These are phyloP conservation scores for Mechanitis mazaeus DNA, from an alignment of 2,888 invertebrate genomes.

Conservation along the genomic window DNA sequence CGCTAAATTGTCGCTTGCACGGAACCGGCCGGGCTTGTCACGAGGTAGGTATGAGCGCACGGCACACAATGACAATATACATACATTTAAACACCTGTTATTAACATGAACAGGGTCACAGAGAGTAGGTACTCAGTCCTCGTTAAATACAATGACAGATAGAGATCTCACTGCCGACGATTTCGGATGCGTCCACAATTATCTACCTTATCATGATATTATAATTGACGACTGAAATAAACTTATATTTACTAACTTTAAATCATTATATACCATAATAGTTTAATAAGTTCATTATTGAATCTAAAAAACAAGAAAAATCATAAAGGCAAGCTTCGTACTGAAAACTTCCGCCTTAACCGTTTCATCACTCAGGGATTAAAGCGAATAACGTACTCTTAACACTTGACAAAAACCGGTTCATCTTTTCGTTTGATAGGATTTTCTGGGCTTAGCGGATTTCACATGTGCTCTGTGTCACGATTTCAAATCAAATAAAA, in stretches of 20 bases:
- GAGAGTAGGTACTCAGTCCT: constrained; percentile 50
- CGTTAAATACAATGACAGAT: constrained; percentile 71
- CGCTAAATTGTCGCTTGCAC: constrained; percentile 76
- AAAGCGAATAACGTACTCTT: constrained; percentile 44
- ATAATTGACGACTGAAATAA: constrained; percentile 53
- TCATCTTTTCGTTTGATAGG: constrained; percentile 50
- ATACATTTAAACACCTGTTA: constrained; percentile 75
- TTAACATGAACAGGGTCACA: constrained; percentile 70
- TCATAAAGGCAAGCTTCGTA: constrained; percentile 38
- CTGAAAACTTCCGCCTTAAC: constrained; percentile 41
- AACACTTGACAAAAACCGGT: constrained; percentile 47
- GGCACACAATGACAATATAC: constrained; percentile 68
- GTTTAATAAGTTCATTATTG: constrained; percentile 30
- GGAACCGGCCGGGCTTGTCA: constrained; percentile 73
- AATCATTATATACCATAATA: constrained; percentile 22
- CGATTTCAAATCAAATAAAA: constrained; percentile 37
- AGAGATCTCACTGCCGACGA: constrained; percentile 58
- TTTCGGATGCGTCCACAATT: constrained; percentile 64
- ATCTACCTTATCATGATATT: constrained; percentile 49
- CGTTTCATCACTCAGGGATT: constrained; percentile 45
- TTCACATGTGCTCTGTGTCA: constrained; percentile 49
- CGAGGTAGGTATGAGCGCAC: constrained; percentile 65
- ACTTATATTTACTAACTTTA: constrained; percentile 35
- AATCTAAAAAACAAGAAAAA: constrained; percentile 29
- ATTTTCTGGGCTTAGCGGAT: constrained; percentile 61